These are phyloP conservation scores for Prenolepis imparis DNA, from an alignment of 2,888 invertebrate genomes.

Conservation along the genomic window DNA sequence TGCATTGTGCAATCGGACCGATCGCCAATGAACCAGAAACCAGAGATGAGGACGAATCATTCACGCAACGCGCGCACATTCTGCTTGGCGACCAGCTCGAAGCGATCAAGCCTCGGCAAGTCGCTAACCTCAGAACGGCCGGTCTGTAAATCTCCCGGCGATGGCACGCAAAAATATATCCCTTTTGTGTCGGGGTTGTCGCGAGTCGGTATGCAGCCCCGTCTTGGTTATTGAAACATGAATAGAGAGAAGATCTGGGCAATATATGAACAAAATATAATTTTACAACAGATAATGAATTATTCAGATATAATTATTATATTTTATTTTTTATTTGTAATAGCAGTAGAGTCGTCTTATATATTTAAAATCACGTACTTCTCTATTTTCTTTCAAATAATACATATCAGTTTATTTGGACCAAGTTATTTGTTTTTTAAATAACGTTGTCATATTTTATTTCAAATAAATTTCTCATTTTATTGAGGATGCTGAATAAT, in stretches of 20 bases:
- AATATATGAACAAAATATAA: not conserved
- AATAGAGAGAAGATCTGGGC: not conserved
- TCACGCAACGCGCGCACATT: constrained; percentile 20
- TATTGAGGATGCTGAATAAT: not conserved
- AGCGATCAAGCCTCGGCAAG: constrained; percentile 36
- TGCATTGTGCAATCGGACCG: constrained; percentile 42
- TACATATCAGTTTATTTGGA: not conserved
- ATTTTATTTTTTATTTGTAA: not conserved
- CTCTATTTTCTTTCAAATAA: not conserved
- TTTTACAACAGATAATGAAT: constrained; percentile 10
- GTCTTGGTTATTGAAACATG: not conserved
- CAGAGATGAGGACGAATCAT: constrained; percentile 42
- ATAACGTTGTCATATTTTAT: not conserved
- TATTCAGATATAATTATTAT: not conserved
- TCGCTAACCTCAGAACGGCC: constrained; percentile 31
- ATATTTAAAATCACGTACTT: not conserved
- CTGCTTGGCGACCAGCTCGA: not conserved
- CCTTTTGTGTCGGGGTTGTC: constrained; percentile 33
- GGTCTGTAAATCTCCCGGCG: constrained; percentile 45
- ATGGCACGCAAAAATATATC: constrained; percentile 44
- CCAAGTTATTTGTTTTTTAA: not conserved
- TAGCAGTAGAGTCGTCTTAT: not conserved
- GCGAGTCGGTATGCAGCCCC: constrained; percentile 9
- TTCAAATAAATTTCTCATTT: not conserved
- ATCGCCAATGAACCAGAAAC: constrained; percentile 31